Base-by-base conservation (phyloP, 2,888 invertebrate genomes). In the Chydorus sphaericus region DNA sequence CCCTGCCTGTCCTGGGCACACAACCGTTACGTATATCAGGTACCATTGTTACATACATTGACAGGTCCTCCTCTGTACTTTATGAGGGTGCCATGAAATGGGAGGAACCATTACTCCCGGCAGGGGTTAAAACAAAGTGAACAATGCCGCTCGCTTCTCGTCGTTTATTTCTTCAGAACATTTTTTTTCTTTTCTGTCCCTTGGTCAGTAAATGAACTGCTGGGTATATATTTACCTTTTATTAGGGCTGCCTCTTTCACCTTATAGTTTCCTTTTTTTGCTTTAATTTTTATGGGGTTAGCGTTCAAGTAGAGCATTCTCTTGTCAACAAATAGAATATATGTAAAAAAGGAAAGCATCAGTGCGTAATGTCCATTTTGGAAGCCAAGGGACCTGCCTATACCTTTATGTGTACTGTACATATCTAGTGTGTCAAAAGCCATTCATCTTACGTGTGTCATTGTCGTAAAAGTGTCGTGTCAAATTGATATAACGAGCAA, bases 61-160 rank as follows among this genome's bases (percentile, higher is more conserved):
- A 28, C 44, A 44, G 44, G 44, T 44, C 44, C 14, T 16, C 14
- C 18, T 44, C 26, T 23, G 6, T 44, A 26, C 44, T 44, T 44
- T 44, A 44, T 44, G 44, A n/a, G 23, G n/a, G n/a, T n/a, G n/a
- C n/a, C n/a, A n/a, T n/a, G n/a, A n/a, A n/a, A n/a, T n/a, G n/a
- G n/a, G n/a, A n/a, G n/a, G n/a, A n/a, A n/a, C n/a, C 44, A 14
- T 16, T 8, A 44, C 23, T 44, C 44, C 44, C 44, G 44, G 44
- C 44, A 44, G 44, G 44, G 44, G 44, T 44, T 44, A 44, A 44
- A 44, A 44, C 44, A 44, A 44, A 44, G 44, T 26, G 26, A 44
- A 44, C 8, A 44, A 44, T 28, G 44, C 44, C 44, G 44, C 4
- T 14, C 11, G 16, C 26, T 44, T 44, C 28, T 28, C 44, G 7